These are phyloP conservation scores for Beaufortia kweichowensis DNA, from an alignment of 2,113 vertebrate genomes.

Conservation along the genomic window DNA sequence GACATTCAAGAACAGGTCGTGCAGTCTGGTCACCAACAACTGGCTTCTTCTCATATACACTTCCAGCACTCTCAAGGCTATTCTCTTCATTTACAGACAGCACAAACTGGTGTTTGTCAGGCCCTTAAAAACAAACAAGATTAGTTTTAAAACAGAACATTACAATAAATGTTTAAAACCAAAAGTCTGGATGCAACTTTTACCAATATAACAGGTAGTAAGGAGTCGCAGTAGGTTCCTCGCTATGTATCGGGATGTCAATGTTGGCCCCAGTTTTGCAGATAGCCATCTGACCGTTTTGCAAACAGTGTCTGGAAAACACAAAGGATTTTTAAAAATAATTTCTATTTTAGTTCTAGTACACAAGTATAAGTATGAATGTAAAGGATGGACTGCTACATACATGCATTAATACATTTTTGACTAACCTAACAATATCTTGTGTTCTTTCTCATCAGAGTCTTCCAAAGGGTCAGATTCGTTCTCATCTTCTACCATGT, in stretches of 20 bases:
- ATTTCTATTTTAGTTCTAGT: background rate
- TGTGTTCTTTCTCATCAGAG: constrained; percentile 87
- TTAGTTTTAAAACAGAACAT: background rate
- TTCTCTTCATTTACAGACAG: constrained; percentile 70
- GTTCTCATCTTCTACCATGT: constrained; percentile 66
- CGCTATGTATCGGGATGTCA: constrained; percentile 89
- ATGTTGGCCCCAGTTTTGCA: constrained; percentile 91
- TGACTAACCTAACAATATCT: constrained; percentile 88
- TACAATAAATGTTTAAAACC: background rate
- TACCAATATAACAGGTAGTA: constrained; percentile 93
- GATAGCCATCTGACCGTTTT: constrained; percentile 95
- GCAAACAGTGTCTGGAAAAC: constrained; percentile 88
- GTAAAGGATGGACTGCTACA: too few species aligned
- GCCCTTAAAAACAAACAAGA: constrained; percentile 68
- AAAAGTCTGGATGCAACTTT: constrained; percentile 32
- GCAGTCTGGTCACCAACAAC: constrained; percentile 89
- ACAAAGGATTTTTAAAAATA: background rate
- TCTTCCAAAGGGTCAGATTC: constrained; percentile 78
- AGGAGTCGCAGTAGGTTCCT: constrained; percentile 93
- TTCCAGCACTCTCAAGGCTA: constrained; percentile 76
- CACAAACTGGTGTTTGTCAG: constrained; percentile 88
- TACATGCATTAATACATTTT: background rate
- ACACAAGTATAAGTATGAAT: background rate
- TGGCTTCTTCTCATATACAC: constrained; percentile 86
- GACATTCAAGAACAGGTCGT: constrained; percentile 86